Evolutionary conservation across 2,888 invertebrate genomes (phyloP), one percentile per base, ranked within the genome.

Genomic region (Enchytraeus crypticus): DNA sequence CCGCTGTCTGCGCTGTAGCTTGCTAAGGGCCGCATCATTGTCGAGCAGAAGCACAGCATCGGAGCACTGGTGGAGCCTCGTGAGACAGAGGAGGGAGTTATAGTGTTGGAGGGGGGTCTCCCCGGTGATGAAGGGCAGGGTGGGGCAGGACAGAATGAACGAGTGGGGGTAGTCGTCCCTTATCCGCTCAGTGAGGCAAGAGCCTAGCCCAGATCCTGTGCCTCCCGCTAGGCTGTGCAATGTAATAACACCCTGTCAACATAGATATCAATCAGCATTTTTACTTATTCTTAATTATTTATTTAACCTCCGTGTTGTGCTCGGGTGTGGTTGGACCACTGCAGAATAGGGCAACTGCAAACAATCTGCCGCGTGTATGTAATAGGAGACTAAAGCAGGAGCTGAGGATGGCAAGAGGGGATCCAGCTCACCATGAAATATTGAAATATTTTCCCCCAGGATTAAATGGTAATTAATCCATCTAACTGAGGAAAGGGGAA

Each of bases 71-170:
- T 11, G 74, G n/a, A 77, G 66, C 14, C 66, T 65, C 14, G 74
- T 65, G 32, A 76, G 64, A 33, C 73, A 68, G 14, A 78, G 64
- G 29, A 76, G 60, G 5, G 72, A 64, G 63, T 78, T 78, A 64
- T 77, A 78, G 63, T 77, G 71, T 59, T 78, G 78, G 30, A 78
- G 66, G 0, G 78, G 77, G 63, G 73, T 76, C 59, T 78, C 78
- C 27, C 78, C 78, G 57, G 70, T 70, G 27, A 61, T 62, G 69
- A 71, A 72, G 2, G 78, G 77, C 4, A 73, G 72, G 54, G 77
- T 71, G 4, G 71, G 69, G 66, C 75, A 76, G 14, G 74, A 73
- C 64, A 76, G 61, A 23, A 77, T 61, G 58, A 74, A 71, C 38
- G 70, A 66, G 58, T 74, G 60, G 0, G 74, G 71, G 60, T 72